Base-by-base conservation (phyloP, 2,888 invertebrate genomes). In the Heliconius cydno region DNA sequence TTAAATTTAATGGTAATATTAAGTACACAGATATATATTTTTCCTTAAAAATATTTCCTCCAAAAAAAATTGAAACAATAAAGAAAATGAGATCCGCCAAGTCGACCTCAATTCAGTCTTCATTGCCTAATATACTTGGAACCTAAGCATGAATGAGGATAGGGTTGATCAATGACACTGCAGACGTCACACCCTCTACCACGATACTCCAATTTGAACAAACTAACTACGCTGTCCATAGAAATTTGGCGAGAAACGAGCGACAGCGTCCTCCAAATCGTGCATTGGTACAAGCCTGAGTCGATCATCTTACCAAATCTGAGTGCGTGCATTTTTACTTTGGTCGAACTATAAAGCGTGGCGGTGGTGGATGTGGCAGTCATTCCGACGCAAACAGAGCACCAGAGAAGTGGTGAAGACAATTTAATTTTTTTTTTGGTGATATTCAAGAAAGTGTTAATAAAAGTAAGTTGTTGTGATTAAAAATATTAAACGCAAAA, bases 241-340 rank as follows among this genome's bases (percentile, higher is more conserved):
- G 63, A 86, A 76, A 85, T 79, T 38, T 82, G 79, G 67, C 83
- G 77, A 82, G 83, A 82, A 86, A 82, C 75, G 77, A 76, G 81
- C 82, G 82, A 68, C 80, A 78, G 80, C 80, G 79, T 66, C 70
- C 73, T 82, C 83, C 82, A 57, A 82, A 79, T 80, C 76, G 85
- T 90, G 80, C 82, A 83, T 87, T 93, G 91, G 94, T 95, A 95
- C 85, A 87, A 88, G 93, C 86, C 88, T 87, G 88, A 86, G 88
- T 87, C 87, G 87, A 88, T 86, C 88, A 92, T 94, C 95, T 94
- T 95, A 94, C 95, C 94, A 95, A 95, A 95, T 93, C 94, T 85
- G 86, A 84, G 88, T 84, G 91, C 91, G 87, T 92, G 90, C 94
- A 90, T 92, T 94, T 94, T 94, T 93, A 88, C 88, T 87, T 89